phyloP scores from a whole-genome alignment of 2,888 invertebrate genomes.

The Thera obeliscata region DNA sequence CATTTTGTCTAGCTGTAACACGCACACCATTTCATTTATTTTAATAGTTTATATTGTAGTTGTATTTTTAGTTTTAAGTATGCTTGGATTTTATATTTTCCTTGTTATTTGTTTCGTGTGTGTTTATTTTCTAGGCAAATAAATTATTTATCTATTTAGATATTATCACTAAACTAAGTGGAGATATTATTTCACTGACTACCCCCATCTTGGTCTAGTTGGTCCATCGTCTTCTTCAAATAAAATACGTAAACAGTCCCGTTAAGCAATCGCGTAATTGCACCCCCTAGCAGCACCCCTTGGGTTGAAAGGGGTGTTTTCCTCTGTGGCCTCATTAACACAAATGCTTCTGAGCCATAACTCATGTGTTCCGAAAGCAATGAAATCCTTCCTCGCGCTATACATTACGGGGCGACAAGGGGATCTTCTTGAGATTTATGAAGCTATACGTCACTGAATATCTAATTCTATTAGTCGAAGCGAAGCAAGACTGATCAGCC shows the following conservation, averaged over 20 bases:
- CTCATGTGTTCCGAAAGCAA: conserved; percentile 42
- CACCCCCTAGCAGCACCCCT: neutral
- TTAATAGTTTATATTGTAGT: too few relatives aligned
- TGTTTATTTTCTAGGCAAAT: too few relatives aligned
- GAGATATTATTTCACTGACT: too few relatives aligned
- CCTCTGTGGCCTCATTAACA: conserved; percentile 45
- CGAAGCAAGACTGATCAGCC: neutral
- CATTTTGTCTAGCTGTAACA: too few relatives aligned
- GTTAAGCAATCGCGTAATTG: neutral
- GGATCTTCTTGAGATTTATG: conserved; percentile 30
- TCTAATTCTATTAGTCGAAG: conserved; percentile 19
- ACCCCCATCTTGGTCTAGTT: too few relatives aligned
- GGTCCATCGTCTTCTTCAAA: neutral
- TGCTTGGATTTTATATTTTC: too few relatives aligned
- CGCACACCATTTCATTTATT: too few relatives aligned
- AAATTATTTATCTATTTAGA: too few relatives aligned
- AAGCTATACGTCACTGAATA: conserved; percentile 43
- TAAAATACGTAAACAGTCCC: neutral
- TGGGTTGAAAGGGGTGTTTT: neutral
- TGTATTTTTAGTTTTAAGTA: too few relatives aligned
- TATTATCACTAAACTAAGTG: too few relatives aligned
- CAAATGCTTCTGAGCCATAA: conserved; percentile 47
- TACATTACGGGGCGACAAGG: conserved; percentile 33
- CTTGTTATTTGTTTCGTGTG: too few relatives aligned
- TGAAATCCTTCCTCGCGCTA: conserved; percentile 33